phyloP scores from a whole-genome alignment of 2,797 vertebrate genomes.

The Microctenopoma steveboyesi region DNA sequence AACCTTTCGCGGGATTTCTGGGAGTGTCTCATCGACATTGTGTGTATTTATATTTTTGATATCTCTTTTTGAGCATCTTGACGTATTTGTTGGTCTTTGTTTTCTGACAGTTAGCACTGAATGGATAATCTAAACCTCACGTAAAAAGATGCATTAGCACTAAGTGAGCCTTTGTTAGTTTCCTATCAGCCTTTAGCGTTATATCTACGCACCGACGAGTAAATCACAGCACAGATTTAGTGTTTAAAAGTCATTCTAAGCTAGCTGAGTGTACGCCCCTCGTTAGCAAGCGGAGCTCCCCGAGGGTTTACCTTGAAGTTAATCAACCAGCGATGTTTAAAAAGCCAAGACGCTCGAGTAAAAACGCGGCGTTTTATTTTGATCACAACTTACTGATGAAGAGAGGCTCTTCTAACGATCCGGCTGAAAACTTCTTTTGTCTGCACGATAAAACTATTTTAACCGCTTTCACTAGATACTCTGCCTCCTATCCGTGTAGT shows the following conservation, averaged over 20 bases:
- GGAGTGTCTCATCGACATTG: conserved; percentile 3
- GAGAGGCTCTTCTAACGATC: not conserved
- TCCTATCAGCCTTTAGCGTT: too few species aligned
- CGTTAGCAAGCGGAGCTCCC: not conserved
- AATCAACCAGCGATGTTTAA: not conserved
- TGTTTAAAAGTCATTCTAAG: too few species aligned
- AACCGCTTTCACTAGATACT: too few species aligned
- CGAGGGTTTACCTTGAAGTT: not conserved
- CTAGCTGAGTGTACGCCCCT: too few species aligned
- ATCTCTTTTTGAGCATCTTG: not conserved
- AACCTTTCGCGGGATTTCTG: not conserved
- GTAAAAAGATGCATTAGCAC: too few species aligned
- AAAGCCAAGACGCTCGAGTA: not conserved
- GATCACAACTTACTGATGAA: not conserved
- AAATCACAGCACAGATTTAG: not conserved
- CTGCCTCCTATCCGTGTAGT: too few species aligned
- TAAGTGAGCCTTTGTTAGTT: too few species aligned
- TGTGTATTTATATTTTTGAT: conserved; percentile 10
- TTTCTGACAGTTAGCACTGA: not conserved
- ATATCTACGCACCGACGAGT: not conserved
- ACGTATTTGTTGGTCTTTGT: not conserved
- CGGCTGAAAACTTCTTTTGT: not conserved
- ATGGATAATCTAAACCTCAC: too few species aligned
- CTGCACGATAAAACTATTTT: too few species aligned
- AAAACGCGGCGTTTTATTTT: not conserved